These are phyloP conservation scores for Camponotus pennsylvanicus DNA, from an alignment of 1,140 invertebrate species.

Conservation along the genomic window DNA sequence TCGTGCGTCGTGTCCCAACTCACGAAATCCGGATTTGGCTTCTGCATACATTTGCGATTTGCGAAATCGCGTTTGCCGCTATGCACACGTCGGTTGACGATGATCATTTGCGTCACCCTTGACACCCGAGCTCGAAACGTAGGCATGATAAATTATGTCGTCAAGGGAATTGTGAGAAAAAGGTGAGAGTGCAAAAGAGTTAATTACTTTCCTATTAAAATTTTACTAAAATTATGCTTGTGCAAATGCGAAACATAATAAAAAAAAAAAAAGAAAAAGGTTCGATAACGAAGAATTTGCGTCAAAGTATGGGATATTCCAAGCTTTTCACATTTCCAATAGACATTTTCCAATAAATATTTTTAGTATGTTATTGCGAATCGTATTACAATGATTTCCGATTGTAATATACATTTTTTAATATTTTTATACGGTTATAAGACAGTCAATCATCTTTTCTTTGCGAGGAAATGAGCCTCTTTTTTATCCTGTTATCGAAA, in stretches of 20 bases:
- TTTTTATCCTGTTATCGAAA: no score
- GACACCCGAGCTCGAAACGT: background rate
- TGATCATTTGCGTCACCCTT: conserved; percentile 24
- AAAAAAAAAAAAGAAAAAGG: background rate
- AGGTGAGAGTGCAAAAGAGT: background rate
- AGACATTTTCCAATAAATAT: background rate
- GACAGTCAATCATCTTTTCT: no score
- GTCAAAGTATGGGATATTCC: background rate
- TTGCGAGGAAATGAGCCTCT: no score
- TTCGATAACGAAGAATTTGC: background rate
- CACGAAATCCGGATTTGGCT: conserved; percentile 45
- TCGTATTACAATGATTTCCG: background rate
- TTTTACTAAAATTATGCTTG: background rate
- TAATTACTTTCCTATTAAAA: background rate
- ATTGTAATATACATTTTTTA: no score
- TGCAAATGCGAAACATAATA: background rate
- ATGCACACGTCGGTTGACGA: background rate
- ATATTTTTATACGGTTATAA: no score
- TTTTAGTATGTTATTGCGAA: background rate
- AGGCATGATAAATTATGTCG: conserved; percentile 24
- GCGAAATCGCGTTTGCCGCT: conserved; percentile 33
- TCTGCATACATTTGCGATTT: conserved; percentile 30
- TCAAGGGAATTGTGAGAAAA: background rate
- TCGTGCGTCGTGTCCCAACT: conserved; percentile 22
- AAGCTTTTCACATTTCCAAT: background rate